Base-by-base conservation (phyloP, 2,888 invertebrate species). In the Dicyrtoma fusca region DNA sequence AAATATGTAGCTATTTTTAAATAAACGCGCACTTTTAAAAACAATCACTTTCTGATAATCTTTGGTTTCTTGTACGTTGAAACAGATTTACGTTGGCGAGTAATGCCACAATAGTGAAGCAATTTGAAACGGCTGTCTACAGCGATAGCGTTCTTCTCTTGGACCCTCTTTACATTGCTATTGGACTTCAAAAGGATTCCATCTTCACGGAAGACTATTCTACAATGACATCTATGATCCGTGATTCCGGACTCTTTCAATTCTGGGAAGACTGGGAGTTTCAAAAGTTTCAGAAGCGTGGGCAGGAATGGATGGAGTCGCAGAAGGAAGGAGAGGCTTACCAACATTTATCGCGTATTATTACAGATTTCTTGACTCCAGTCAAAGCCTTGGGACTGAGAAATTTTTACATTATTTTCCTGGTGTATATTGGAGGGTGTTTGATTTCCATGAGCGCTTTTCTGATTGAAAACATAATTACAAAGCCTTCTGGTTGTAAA, bases 91-190 rank as follows among this genome's bases (percentile, higher is more conserved):
- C 69, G 10, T 25, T 69, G 45, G 55, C 69, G 3, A 69, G 59
- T 47, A 69, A 69, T 47, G 25, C 59, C 5, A 69, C 69, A 1
- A 13, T 69, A 10, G 21, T 13, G 8, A 47, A n/a, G n/a, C 26
- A 34, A 44, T 57, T 69, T 44, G 21, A 57, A 19, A 23, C 69
- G 1, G 59, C 19, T 23, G 44, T 69, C 19, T 59, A 59, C 14
- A 64, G 64, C 17, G 49, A 64, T 5, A 44, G 13, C 1, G 25
- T 64, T 23, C 44, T 64, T 2, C 44, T 17, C 13, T 49, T 64
- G 64, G 64, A 64, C 44, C 49, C 64, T 13, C 47, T 64, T 47
- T 45, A 14, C 64, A 64, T 64, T 49, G 64, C 21, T 1, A 64
- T 64, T 6, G 64, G 64, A n/a, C 11, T 49, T 13, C 64, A 45